Evolutionary conservation across 2,888 invertebrate species (phyloP).

Genomic region (Melanophora roralis): DNA sequence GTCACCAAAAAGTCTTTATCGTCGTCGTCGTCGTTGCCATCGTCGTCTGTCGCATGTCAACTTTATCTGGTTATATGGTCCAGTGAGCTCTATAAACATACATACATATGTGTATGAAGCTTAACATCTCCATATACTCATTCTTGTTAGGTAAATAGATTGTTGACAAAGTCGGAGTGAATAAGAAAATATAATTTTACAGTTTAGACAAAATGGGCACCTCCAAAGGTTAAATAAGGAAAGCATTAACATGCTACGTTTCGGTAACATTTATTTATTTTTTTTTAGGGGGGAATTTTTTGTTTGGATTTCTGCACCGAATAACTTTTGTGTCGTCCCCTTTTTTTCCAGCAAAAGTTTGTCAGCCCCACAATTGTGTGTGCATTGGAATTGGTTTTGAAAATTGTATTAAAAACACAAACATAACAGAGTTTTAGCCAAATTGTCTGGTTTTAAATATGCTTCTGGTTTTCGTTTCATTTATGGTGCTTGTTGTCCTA

Average conservation of each 20-base stretch:
- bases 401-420: background rate
- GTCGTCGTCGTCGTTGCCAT: conserved; percentile 30
- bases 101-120: too few relatives aligned
- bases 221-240: conserved; percentile 47
- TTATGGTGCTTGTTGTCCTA: background rate
- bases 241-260: conserved; percentile 24
- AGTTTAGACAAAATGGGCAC: background rate
- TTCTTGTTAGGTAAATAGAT: background rate
- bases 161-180: conserved; percentile 58
- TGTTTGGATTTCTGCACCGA: background rate
- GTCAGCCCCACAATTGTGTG: background rate
- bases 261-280: conserved; percentile 29
- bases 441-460: background rate
- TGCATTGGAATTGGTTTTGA: background rate
- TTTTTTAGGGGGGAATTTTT: background rate
- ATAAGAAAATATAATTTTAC: conserved; percentile 46
- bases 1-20: conserved; percentile 47
- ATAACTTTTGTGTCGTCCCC: conserved; percentile 54
- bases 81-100: conserved; percentile 49
- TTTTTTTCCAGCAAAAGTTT: conserved; percentile 38
- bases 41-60: conserved; percentile 60
- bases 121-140: background rate
- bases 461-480: background rate
- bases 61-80: conserved; percentile 61
- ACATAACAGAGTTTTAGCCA: background rate